Evolutionary conservation across 2,113 vertebrate genomes (phyloP).

Genomic region (Macrotis lagotis): DNA sequence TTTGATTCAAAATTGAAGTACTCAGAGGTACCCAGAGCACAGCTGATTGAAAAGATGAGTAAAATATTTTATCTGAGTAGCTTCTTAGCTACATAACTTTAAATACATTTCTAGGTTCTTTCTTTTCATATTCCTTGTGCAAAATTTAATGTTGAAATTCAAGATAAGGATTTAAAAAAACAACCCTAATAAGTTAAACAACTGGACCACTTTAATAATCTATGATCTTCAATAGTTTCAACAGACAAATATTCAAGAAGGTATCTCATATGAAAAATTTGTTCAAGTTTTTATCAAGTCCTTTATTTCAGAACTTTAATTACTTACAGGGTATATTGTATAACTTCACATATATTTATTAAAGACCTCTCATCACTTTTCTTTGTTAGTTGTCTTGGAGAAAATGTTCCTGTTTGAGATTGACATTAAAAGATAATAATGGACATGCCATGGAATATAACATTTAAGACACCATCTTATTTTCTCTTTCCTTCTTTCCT

Average conservation of each 20-base stretch:
- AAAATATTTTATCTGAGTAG: constrained; percentile 19
- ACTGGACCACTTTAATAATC: constrained; percentile 43
- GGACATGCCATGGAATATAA: not conserved
- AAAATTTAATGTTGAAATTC: constrained; percentile 9
- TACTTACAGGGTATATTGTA: constrained; percentile 6
- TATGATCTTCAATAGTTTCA: constrained; percentile 20
- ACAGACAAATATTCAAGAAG: constrained; percentile 38
- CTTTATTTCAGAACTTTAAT: constrained; percentile 57
- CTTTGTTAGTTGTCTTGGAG: constrained; percentile 27
- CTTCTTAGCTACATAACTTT: not conserved
- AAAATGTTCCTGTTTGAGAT: constrained; percentile 22
- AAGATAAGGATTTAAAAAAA: constrained; percentile 42
- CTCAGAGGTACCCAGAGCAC: not conserved
- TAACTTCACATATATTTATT: not conserved
- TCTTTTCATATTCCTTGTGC: not conserved
- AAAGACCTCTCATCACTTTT: constrained; percentile 40
- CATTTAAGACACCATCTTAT: constrained; percentile 20
- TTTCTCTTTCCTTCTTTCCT: not conserved
- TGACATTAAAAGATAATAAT: constrained; percentile 35
- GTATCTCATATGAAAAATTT: not conserved
- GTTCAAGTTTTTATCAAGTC: not conserved
- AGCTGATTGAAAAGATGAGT: constrained; percentile 28
- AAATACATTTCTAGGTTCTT: constrained; percentile 30
- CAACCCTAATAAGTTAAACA: constrained; percentile 18
- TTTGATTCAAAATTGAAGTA: not conserved